These are phyloP conservation scores for Astyanax mexicanus DNA, from an alignment of 2,797 vertebrate genomes.

Conservation along the genomic window DNA sequence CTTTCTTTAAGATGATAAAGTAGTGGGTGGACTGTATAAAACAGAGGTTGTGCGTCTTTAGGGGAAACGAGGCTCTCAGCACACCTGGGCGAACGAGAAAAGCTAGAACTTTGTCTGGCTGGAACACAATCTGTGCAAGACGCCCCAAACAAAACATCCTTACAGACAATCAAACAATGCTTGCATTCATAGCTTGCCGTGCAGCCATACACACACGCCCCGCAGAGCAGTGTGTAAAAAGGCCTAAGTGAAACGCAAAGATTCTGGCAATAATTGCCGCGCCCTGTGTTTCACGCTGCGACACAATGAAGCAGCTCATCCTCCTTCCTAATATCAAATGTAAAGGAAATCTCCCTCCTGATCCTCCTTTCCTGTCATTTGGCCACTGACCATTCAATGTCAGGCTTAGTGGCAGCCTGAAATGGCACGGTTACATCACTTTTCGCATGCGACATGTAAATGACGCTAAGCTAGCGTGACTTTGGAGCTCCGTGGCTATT, in stretches of 20 bases:
- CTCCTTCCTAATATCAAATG: slow-evolving; percentile 42
- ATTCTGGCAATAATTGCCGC: slow-evolving; percentile 40
- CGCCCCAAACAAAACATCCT: slow-evolving; percentile 40
- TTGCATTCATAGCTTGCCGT: slow-evolving; percentile 47
- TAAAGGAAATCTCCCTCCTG: slow-evolving; percentile 40
- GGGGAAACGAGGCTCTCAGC: slow-evolving; percentile 21
- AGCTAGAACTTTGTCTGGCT: slow-evolving; percentile 1
- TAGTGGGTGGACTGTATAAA: slow-evolving; percentile 40
- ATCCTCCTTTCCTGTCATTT: slow-evolving; percentile 43
- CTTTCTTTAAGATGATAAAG: slow-evolving; percentile 44
- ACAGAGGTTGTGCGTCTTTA: slow-evolving; percentile 14
- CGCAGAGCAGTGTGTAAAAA: slow-evolving; percentile 14
- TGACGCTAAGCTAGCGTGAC: slow-evolving; percentile 65
- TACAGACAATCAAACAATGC: slow-evolving; percentile 44
- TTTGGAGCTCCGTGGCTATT: slow-evolving; percentile 58
- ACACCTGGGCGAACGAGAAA: slow-evolving; percentile 25
- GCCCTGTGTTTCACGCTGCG: slow-evolving; percentile 47
- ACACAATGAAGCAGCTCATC: slow-evolving; percentile 36
- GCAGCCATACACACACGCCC: slow-evolving; percentile 9
- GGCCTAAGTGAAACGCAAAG: slow-evolving; percentile 40
- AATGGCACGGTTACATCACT: slow-evolving; percentile 51
- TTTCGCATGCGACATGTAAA: slow-evolving; percentile 62
- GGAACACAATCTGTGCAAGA: slow-evolving; percentile 45
- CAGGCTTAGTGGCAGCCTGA: slow-evolving; percentile 43
- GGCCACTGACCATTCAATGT: slow-evolving; percentile 39